These are phyloP conservation scores for Charanyca ferruginea DNA, from an alignment of 2,888 invertebrate genomes.

Conservation along the genomic window DNA sequence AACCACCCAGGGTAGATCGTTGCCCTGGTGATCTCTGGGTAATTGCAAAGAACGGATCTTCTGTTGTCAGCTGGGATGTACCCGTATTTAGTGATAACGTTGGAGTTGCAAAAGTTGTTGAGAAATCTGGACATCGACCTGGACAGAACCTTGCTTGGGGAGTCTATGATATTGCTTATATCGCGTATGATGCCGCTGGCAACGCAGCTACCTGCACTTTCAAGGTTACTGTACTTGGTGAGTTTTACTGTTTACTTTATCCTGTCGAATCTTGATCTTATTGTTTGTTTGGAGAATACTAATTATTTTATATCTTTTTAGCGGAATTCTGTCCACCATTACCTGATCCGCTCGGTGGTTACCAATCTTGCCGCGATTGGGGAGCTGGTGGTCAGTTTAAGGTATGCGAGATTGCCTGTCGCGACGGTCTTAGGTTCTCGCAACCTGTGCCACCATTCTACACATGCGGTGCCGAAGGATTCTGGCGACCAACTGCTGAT, in stretches of 20 bases:
- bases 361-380: conserved; percentile 98
- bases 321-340: conserved; percentile 98
- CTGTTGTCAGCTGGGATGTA: conserved; percentile 97
- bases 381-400: conserved; percentile 99
- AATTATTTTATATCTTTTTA: conserved; percentile 75
- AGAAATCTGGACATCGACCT: conserved; percentile 96
- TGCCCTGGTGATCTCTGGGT: conserved; percentile 99
- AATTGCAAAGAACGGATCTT: conserved; percentile 97
- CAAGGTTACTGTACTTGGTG: conserved; percentile 97
- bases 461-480: conserved; percentile 99
- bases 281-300: background rate
- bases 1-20: conserved; percentile 96
- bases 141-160: conserved; percentile 98
- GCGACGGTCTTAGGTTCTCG: conserved; percentile 96
- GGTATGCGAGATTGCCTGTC: conserved; percentile 97
- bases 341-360: conserved; percentile 97
- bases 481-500: conserved; percentile 97
- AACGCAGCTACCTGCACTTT: conserved; percentile 98
- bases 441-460: conserved; percentile 98
- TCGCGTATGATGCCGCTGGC: conserved; percentile 98
- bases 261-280: background rate
- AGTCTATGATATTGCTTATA: conserved; percentile 97
- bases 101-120: conserved; percentile 94
- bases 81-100: conserved; percentile 97
- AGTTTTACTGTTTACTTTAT: conserved; percentile 76